Evolutionary conservation across 2,888 invertebrate genomes (phyloP), one percentile per base, ranked within the genome.

Genomic region (Beris chalybata): DNA sequence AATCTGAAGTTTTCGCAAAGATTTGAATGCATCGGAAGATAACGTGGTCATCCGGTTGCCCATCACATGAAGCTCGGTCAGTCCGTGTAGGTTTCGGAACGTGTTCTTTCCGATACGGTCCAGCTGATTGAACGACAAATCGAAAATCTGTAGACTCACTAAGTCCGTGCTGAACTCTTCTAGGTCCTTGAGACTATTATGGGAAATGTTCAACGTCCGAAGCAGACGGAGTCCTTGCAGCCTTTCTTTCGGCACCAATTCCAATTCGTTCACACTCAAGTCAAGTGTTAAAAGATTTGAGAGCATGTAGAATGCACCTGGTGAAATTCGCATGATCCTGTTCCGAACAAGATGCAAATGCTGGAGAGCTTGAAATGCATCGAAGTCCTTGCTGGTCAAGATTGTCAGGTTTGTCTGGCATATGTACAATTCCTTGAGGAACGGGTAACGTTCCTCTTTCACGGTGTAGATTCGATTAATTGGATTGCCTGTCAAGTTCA

Each of bases 401-500:
- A 93, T 89, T 22, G 88, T 90, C 59, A 93, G 83, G 77, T 93
- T 93, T 6, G 93, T 93, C 52, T 85, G 85, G 69, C 87, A 88
- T 71, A 92, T 88, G 76, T 92, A 88, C 64, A 93, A 84, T 79
- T 93, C 91, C 78, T 92, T 89, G n/a, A 93, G 82, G n/a, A 87
- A 83, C 3, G 91, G 88, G 81, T 90, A 91, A 73, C 86, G 84
- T 73, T 89, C 87, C 47, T 87, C 85, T 75, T 88, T 84, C 73
- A 90, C 90, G 0, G 80, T 79, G 76, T 91, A 86, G 71, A 93
- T 87, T 74, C 89, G 87, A 29, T 86, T 84, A 66, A 95, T 83
- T 0, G 92, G 90, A 81, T 95, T 95, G 3, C 86, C 88, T 7
- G 93, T 92, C 74, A 95, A 83, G 76, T 95, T 95, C 4, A 95